Evolutionary conservation across 2,113 vertebrate species (phyloP).

Genomic region (Melanocharis versteri): DNA sequence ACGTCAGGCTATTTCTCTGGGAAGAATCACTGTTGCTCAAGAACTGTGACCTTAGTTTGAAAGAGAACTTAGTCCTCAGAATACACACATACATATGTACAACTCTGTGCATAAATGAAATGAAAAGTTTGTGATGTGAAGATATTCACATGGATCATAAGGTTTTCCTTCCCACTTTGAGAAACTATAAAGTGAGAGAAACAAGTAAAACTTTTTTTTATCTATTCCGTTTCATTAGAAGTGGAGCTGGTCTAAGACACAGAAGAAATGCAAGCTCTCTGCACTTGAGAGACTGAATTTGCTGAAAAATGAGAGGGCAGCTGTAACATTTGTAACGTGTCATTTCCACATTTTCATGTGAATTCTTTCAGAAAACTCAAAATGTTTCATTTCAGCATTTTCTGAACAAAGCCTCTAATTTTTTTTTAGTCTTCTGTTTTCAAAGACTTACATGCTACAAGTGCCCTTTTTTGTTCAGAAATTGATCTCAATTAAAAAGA

Average conservation of each 20-base stretch:
- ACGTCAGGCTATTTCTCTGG: neutral
- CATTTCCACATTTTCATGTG: neutral
- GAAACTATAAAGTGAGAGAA: neutral
- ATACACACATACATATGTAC: neutral
- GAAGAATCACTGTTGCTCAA: neutral
- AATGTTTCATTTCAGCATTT: constrained; percentile 34
- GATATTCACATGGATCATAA: neutral
- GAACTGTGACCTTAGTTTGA: neutral
- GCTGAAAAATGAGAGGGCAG: neutral
- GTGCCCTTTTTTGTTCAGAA: constrained; percentile 38
- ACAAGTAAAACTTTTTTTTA: neutral
- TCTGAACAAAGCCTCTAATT: constrained; percentile 12
- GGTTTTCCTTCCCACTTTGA: neutral
- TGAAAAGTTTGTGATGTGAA: neutral
- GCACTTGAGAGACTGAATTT: neutral
- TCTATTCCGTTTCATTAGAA: neutral
- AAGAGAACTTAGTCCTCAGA: neutral
- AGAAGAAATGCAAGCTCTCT: neutral
- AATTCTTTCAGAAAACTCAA: neutral
- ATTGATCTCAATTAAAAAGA: constrained; percentile 30
- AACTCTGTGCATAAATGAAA: neutral
- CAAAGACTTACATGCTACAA: constrained; percentile 23
- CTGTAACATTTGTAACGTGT: neutral
- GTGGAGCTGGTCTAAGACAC: neutral
- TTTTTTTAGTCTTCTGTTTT: constrained; percentile 12